Percentiles rank a stretch among this genome's conserved stretches.
Evolutionary conservation across 2,888 invertebrate genomes (phyloP).

Genomic region (Pyrrhosoma nymphula): DNA sequence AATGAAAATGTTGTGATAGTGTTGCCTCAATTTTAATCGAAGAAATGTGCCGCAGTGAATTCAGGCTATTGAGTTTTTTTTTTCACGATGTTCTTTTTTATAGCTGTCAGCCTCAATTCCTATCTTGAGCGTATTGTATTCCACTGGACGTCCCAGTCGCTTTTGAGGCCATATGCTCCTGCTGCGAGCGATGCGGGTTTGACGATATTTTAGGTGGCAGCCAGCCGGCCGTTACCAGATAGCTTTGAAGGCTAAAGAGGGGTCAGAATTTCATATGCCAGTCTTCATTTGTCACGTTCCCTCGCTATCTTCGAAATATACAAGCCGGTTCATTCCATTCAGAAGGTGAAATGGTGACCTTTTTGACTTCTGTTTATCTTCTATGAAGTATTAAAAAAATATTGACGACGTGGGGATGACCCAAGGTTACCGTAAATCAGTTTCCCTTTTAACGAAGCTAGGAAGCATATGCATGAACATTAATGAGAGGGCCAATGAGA

Average conservation of each 20-base stretch:
- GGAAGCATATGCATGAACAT: no score
- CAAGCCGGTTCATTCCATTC: background rate
- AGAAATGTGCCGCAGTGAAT: background rate
- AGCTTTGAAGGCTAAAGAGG: background rate
- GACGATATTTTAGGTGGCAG: constrained; percentile 12
- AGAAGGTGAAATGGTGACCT: background rate
- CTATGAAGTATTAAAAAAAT: background rate
- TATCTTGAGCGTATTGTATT: background rate
- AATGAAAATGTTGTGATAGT: no score
- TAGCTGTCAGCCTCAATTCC: background rate
- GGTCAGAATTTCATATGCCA: background rate
- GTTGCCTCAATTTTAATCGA: background rate
- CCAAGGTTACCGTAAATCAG: no score
- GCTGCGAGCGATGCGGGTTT: background rate
- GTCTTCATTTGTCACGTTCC: background rate
- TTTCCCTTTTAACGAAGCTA: no score
- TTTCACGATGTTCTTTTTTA: background rate
- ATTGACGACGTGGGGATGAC: background rate
- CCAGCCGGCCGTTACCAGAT: background rate
- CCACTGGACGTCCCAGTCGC: background rate
- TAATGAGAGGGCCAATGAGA: no score
- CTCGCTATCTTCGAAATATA: background rate
- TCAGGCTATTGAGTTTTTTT: background rate
- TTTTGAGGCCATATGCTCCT: background rate
- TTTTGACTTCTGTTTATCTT: background rate